Conservation (phyloP, 2,888 invertebrate species). For the Caenorhabditis sp. region DNA sequence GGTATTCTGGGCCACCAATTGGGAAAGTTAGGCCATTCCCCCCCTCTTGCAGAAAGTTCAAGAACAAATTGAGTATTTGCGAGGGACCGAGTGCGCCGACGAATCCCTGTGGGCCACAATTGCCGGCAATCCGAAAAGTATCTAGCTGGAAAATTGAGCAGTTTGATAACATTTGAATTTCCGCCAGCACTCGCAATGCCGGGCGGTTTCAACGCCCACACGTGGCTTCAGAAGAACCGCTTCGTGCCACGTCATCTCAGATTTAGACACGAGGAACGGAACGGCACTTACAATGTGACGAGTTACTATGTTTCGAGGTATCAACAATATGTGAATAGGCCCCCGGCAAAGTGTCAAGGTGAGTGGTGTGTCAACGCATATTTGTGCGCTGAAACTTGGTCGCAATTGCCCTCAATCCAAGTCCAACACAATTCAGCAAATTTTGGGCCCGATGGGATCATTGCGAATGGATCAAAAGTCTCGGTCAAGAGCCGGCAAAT, state of each 20-base stretch:
- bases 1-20: conserved; percentile 4
- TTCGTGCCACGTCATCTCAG: too few relatives aligned
- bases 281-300: conserved; percentile 21
- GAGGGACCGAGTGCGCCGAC: conserved; percentile 53
- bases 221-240: neutral
- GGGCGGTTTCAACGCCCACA: conserved; percentile 47
- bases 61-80: conserved; percentile 49
- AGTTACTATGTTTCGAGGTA: conserved; percentile 62
- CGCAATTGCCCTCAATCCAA: too few relatives aligned
- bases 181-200: conserved; percentile 51
- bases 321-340: conserved; percentile 58
- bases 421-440: too few relatives aligned
- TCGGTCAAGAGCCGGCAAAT: too few relatives aligned
- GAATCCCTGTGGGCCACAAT: conserved; percentile 62
- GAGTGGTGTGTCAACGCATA: too few relatives aligned
- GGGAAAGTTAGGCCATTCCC: neutral
- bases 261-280: too few relatives aligned
- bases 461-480: too few relatives aligned
- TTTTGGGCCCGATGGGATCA: too few relatives aligned
- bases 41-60: conserved; percentile 12
- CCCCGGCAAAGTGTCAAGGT: conserved; percentile 53
- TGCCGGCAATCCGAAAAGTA: conserved; percentile 57
- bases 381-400: too few relatives aligned
- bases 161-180: neutral
- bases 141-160: neutral